These are phyloP conservation scores for Eumeta japonica DNA, from an alignment of 1,140 invertebrate species.

Conservation along the genomic window DNA sequence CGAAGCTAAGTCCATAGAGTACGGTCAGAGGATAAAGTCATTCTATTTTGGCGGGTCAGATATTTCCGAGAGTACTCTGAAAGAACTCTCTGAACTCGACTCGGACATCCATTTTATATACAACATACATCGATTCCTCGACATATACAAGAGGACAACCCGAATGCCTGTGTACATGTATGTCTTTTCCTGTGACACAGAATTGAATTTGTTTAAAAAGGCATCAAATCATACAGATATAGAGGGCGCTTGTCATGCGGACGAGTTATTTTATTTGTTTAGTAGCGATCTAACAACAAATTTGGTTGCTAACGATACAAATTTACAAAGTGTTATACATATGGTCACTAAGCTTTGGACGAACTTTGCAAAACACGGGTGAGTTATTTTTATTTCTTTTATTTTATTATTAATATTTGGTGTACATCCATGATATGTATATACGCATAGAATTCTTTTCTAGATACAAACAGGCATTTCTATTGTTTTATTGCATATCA, in stretches of 20 bases:
- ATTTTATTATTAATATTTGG: no score
- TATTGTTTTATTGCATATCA: no score
- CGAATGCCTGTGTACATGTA: conserved; percentile 51
- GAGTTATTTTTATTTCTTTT: conserved; percentile 19
- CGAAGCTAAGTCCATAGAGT: conserved; percentile 23
- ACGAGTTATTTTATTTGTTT: conserved; percentile 67
- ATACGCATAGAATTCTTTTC: no score
- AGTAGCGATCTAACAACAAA: conserved; percentile 40
- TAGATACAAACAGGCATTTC: no score
- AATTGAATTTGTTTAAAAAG: conserved; percentile 40
- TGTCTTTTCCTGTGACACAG: conserved; percentile 44
- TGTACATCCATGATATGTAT: no score
- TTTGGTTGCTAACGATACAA: conserved; percentile 29
- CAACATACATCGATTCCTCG: conserved; percentile 37
- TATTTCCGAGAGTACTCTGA: conserved; percentile 22
- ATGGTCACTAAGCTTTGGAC: conserved; percentile 65
- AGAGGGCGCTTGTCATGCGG: conserved; percentile 61
- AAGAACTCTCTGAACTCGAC: conserved; percentile 30
- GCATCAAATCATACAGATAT: conserved; percentile 17
- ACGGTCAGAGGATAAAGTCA: conserved; percentile 39
- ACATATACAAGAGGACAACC: conserved; percentile 25
- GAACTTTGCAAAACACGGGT: conserved; percentile 71
- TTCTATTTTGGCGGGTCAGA: conserved; percentile 53
- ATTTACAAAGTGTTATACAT: conserved; percentile 26
- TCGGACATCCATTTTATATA: conserved; percentile 44